These are phyloP conservation scores for Punctoribates punctum DNA, from an alignment of 2,888 invertebrate species.

Conservation along the genomic window DNA sequence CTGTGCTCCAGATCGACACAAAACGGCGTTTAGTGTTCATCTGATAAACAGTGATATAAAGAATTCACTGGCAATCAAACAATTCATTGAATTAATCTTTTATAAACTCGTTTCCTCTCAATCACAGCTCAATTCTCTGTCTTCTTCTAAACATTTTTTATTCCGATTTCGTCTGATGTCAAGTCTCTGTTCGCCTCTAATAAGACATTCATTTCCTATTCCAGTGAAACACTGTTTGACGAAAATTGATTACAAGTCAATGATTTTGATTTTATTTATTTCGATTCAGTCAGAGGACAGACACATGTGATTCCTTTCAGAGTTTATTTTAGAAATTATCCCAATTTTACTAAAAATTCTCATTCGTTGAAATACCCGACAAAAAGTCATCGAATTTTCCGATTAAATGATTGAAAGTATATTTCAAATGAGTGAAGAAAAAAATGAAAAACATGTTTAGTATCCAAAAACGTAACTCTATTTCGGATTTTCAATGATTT, in stretches of 20 bases:
- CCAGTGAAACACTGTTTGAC: not conserved
- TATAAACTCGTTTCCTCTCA: slow-evolving; percentile 15
- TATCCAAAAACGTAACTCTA: too few species aligned
- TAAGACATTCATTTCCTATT: not conserved
- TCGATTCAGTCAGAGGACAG: not conserved
- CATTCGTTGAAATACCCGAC: not conserved
- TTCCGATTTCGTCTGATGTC: too few species aligned
- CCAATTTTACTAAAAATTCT: not conserved
- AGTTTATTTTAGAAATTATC: not conserved
- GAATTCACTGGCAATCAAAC: not conserved
- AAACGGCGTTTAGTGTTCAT: not conserved
- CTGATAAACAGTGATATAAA: not conserved
- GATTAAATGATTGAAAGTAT: not conserved
- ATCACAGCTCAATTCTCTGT: not conserved
- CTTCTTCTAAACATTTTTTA: not conserved
- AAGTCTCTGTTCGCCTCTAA: not conserved
- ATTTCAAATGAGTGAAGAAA: too few species aligned
- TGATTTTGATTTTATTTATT: not conserved
- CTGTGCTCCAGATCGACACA: not conserved
- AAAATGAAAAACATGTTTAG: not conserved
- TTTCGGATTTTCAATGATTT: too few species aligned
- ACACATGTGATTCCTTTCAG: not conserved
- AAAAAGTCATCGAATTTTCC: not conserved
- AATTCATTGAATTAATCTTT: slow-evolving; percentile 7
- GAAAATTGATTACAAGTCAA: slow-evolving; percentile 17